Evolutionary conservation across 2,888 invertebrate genomes (phyloP).

Genomic region (Drosophila mimetica): DNA sequence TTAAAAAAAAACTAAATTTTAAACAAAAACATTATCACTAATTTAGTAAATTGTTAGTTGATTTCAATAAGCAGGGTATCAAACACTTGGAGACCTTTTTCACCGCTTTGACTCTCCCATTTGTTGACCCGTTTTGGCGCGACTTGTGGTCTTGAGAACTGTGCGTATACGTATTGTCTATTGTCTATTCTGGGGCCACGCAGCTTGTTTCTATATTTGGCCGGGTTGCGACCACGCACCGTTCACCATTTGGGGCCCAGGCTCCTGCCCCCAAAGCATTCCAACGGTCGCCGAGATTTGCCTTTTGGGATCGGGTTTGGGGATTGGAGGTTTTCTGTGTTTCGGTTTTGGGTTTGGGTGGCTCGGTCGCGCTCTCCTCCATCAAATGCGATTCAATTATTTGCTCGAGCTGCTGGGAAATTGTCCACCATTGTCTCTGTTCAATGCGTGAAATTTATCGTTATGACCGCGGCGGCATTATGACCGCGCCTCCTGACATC

Average conservation of each 20-base stretch:
- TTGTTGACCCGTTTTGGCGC: conserved; percentile 45
- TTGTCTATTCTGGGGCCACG: conserved; percentile 58
- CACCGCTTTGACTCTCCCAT: conserved; percentile 33
- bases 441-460: conserved; percentile 75
- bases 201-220: conserved; percentile 70
- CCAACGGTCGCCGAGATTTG: conserved; percentile 65
- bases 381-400: conserved; percentile 73
- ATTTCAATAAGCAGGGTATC: conserved; percentile 4
- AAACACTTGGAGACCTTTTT: background rate
- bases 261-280: conserved; percentile 35
- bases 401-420: conserved; percentile 48
- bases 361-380: conserved; percentile 30
- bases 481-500: conserved; percentile 72
- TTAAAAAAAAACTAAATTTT: background rate
- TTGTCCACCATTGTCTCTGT: conserved; percentile 70
- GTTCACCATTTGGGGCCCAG: conserved; percentile 36
- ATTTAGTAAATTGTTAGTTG: background rate
- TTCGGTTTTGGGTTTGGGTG: conserved; percentile 3
- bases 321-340: conserved; percentile 5
- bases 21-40: background rate
- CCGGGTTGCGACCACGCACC: conserved; percentile 67
- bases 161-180: conserved; percentile 72
- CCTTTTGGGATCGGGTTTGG: conserved; percentile 48
- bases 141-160: conserved; percentile 54
- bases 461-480: conserved; percentile 61